Conservation (phyloP, 2,113 vertebrate species). For the Onychostruthus taczanowskii region DNA sequence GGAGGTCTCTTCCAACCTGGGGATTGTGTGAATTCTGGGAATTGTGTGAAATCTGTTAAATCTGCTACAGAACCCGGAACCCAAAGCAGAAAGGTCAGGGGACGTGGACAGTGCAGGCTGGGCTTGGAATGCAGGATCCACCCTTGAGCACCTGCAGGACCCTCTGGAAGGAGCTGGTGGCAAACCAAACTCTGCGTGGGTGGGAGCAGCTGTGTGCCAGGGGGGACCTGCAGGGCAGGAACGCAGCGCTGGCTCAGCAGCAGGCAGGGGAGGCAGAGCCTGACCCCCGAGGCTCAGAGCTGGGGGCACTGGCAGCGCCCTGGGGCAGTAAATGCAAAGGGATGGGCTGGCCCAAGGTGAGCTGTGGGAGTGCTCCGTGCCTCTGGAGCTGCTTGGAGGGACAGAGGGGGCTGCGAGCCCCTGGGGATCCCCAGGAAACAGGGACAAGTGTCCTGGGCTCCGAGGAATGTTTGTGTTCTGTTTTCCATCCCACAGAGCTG, state of each 20-base stretch:
- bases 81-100: not conserved
- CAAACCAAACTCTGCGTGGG: no score
- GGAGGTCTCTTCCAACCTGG: no score
- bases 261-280: not conserved
- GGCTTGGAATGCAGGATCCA: not conserved
- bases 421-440: not conserved
- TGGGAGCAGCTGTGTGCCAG: not conserved
- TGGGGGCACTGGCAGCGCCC: rapidly evolving
- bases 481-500: no score
- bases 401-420: not conserved
- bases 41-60: no score
- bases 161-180: not conserved
- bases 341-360: not conserved
- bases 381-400: not conserved
- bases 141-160: rapidly evolving
- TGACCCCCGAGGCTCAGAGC: not conserved
- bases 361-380: not conserved
- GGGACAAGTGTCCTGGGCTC: rapidly evolving
- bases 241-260: rapidly evolving
- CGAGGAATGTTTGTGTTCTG: no score
- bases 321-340: not conserved
- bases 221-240: rapidly evolving
- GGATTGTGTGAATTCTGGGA: no score
- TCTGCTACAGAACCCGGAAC: not conserved
- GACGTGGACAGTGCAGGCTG: not conserved